phyloP scores from a whole-genome alignment of 1,140 invertebrate genomes.

The Ostrea edulis region DNA sequence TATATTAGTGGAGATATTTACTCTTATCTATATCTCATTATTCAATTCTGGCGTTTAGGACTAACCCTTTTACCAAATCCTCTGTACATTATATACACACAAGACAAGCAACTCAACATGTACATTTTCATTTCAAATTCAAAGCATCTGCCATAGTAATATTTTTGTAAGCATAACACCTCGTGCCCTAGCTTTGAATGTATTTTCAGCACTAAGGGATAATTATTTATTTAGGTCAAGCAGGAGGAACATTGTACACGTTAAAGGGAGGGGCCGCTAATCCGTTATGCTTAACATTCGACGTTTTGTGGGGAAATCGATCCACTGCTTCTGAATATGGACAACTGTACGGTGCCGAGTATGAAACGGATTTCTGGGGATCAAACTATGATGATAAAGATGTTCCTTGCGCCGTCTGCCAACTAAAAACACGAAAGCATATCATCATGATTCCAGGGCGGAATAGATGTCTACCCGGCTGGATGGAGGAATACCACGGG shows the following conservation, averaged over 20 bases:
- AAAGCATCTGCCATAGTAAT: not conserved
- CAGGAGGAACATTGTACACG: not conserved
- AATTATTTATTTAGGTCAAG: not conserved
- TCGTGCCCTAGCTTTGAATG: not conserved
- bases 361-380: not conserved
- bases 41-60: too few species aligned
- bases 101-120: not conserved
- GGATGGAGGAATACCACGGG: conserved; percentile 56
- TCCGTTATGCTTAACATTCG: not conserved
- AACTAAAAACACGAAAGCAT: not conserved
- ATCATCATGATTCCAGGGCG: not conserved
- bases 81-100: not conserved
- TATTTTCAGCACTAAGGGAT: not conserved
- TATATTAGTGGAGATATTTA: too few species aligned
- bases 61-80: not conserved
- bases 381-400: not conserved
- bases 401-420: not conserved
- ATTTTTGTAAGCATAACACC: not conserved
- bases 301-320: not conserved
- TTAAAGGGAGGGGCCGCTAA: not conserved
- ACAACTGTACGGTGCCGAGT: not conserved
- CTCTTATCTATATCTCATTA: too few species aligned
- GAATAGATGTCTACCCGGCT: not conserved
- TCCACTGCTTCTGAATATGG: not conserved
- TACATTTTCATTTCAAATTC: not conserved